These are phyloP conservation scores for Cephus sareptanus DNA, from an alignment of 2,888 invertebrate species.

Conservation along the genomic window DNA sequence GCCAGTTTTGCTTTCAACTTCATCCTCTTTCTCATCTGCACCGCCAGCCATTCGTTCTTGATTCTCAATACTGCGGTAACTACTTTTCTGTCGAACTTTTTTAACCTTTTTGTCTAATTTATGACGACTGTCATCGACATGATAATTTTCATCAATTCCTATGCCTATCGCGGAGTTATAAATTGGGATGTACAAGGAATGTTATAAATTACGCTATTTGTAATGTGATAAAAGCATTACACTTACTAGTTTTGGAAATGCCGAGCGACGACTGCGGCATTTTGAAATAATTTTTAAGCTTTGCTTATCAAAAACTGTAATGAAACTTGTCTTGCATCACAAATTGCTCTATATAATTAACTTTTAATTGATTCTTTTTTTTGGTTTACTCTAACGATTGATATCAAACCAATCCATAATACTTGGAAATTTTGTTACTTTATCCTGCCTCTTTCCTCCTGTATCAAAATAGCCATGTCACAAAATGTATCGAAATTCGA, in stretches of 20 bases:
- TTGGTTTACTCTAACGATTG: not conserved
- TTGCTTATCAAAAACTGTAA: not conserved
- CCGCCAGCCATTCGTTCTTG: slow-evolving; percentile 29
- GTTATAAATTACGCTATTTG: not conserved
- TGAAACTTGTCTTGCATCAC: not conserved
- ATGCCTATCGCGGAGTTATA: not conserved
- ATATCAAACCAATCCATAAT: not conserved
- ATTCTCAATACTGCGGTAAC: slow-evolving; percentile 11
- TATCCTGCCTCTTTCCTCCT: not conserved
- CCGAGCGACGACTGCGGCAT: not conserved
- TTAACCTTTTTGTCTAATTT: slow-evolving; percentile 19
- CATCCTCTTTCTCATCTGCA: slow-evolving; percentile 20
- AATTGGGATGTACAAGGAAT: not conserved
- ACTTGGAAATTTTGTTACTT: not conserved
- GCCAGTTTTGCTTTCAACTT: slow-evolving; percentile 2
- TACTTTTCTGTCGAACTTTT: slow-evolving; percentile 19
- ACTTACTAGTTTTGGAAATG: not conserved
- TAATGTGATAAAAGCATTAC: not conserved
- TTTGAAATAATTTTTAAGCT: not conserved
- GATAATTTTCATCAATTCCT: not conserved
- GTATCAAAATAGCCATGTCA: not conserved
- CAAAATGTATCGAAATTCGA: not conserved
- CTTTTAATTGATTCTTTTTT: not conserved
- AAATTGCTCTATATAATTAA: not conserved
- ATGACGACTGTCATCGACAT: not conserved